These are phyloP conservation scores for Pipistrellus nathusii DNA, from an alignment of 2,797 vertebrate species.

Conservation along the genomic window DNA sequence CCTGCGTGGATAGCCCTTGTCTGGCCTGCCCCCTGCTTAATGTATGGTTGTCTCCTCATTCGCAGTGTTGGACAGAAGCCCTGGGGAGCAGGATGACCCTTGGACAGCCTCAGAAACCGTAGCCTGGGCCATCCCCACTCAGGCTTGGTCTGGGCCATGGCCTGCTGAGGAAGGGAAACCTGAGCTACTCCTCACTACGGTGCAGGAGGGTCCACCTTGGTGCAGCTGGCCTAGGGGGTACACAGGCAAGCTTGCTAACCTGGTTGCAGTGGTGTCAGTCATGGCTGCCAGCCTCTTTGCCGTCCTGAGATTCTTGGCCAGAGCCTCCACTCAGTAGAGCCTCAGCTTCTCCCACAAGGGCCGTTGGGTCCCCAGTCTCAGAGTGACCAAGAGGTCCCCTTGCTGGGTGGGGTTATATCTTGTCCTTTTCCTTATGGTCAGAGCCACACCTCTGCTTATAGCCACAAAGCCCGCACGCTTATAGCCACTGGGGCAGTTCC, in stretches of 20 bases:
- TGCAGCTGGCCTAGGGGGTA: neutral
- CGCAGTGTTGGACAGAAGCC: neutral
- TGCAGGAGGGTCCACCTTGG: neutral
- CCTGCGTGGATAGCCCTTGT: neutral
- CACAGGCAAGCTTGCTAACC: neutral
- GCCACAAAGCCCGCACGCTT: neutral
- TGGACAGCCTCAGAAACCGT: neutral
- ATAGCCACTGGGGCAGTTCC: neutral
- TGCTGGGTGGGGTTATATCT: neutral
- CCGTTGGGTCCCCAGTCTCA: neutral
- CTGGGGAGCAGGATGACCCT: neutral
- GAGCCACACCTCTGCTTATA: neutral
- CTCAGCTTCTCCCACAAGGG: neutral
- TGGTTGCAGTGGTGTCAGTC: neutral
- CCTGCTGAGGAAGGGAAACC: neutral
- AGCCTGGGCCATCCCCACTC: neutral
- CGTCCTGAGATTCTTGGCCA: neutral
- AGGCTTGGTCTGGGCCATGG: neutral
- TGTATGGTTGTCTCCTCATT: neutral
- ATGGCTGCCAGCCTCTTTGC: neutral
- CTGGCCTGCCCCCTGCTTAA: neutral
- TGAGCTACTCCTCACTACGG: neutral
- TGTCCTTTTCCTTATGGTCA: neutral
- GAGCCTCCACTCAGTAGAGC: neutral
- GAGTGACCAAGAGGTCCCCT: neutral